These are phyloP conservation scores for Torymus aiolomorphi DNA, from an alignment of 2,888 invertebrate species.

Conservation along the genomic window DNA sequence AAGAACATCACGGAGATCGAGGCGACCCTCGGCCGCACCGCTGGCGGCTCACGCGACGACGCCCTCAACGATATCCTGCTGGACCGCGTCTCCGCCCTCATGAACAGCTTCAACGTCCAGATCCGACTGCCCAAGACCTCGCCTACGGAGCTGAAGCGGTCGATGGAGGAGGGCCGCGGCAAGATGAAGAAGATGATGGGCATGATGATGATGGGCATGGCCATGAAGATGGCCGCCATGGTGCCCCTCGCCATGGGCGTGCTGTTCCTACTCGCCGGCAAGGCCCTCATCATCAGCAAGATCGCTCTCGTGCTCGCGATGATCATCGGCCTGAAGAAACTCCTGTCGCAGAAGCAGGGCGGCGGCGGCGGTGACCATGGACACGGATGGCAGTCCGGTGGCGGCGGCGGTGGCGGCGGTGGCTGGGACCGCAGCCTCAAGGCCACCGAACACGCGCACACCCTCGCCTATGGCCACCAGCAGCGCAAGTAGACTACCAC, in stretches of 20 bases:
- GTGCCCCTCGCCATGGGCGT: conserved; percentile 88
- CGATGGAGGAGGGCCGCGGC: conserved; percentile 88
- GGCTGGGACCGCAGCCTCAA: conserved; percentile 84
- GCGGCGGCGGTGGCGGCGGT: conserved; percentile 77
- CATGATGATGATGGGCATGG: conserved; percentile 92
- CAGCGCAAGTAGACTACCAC: conserved; percentile 17
- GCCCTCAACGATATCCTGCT: conserved; percentile 83
- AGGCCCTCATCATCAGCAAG: conserved; percentile 89
- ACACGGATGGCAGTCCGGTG: conserved; percentile 68
- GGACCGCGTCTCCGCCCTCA: conserved; percentile 83
- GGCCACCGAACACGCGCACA: conserved; percentile 77
- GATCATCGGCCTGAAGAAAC: conserved; percentile 89
- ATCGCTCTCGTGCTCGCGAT: conserved; percentile 88
- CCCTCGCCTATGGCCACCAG: conserved; percentile 80
- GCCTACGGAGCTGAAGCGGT: conserved; percentile 82
- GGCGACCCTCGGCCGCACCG: conserved; percentile 80
- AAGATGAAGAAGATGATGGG: conserved; percentile 95
- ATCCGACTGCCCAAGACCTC: conserved; percentile 85
- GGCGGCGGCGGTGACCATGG: conserved; percentile 75
- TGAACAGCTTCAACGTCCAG: conserved; percentile 86
- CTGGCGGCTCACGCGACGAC: conserved; percentile 82
- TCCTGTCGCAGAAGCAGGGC: conserved; percentile 83
- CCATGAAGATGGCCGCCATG: conserved; percentile 89
- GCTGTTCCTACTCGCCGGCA: conserved; percentile 88
- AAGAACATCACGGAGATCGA: conserved; percentile 78